A percentile compares a stretch with the other conserved stretches of the same genome.
Evolutionary conservation across 2,113 vertebrate genomes (phyloP).

Genomic region (Naja naja): DNA sequence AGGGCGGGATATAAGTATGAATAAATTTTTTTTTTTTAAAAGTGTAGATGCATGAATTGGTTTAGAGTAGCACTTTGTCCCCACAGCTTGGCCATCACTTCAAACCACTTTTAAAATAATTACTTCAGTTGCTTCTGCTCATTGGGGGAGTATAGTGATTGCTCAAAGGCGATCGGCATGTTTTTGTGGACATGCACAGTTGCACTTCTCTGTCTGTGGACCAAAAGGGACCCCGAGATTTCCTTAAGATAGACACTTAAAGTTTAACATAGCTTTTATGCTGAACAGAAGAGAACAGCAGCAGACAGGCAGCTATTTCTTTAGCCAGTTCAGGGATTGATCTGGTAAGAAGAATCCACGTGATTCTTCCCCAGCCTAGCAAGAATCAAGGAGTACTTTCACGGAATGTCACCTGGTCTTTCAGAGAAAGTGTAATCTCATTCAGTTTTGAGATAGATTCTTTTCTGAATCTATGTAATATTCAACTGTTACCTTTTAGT

Average conservation of each 20-base stretch:
- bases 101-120: neutral
- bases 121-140: neutral
- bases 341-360: neutral
- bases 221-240: neutral
- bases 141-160: neutral
- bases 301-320: neutral
- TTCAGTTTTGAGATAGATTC: too few relatives aligned
- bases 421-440: too few relatives aligned
- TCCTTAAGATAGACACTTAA: neutral
- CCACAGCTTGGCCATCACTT: neutral
- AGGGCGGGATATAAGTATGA: too few relatives aligned
- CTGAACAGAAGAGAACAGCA: neutral
- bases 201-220: neutral
- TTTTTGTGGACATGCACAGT: neutral
- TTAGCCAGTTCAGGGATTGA: neutral
- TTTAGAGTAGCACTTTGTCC: neutral
- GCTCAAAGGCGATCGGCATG: neutral
- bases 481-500: too few relatives aligned
- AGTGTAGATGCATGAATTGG: neutral
- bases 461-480: too few relatives aligned
- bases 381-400: neutral
- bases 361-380: neutral
- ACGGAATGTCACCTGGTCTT: neutral
- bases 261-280: neutral
- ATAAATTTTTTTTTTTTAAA: too few relatives aligned